Percentiles rank a stretch among this genome's conserved stretches.
phyloP scores from a whole-genome alignment of 1,140 invertebrate genomes.

The Myzus persicae region DNA sequence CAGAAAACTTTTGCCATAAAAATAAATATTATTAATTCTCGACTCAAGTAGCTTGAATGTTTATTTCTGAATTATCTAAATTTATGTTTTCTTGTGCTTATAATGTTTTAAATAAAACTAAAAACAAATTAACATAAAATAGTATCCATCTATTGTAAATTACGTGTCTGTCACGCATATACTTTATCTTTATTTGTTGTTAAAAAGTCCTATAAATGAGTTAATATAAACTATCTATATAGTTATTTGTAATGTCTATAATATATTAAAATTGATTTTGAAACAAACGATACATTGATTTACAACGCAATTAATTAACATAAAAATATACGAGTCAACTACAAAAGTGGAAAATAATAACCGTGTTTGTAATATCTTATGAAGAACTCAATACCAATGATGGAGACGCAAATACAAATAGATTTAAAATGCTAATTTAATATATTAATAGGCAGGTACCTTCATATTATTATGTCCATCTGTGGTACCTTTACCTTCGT shows the following conservation, averaged over 20 bases:
- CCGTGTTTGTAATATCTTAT: not conserved
- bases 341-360: not conserved
- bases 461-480: not conserved
- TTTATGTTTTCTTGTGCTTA: not conserved
- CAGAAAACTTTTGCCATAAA: not conserved
- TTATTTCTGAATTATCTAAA: not conserved
- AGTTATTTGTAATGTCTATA: not conserved
- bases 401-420: not conserved
- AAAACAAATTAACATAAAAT: conserved; percentile 1
- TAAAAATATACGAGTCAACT: not conserved
- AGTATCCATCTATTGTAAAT: not conserved
- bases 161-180: not conserved
- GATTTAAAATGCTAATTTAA: not conserved
- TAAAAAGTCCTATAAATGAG: not conserved
- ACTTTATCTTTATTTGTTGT: not conserved
- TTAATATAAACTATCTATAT: not conserved
- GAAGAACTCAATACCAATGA: not conserved
- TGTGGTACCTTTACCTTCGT: not conserved
- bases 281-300: not conserved
- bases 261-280: conserved; percentile 4
- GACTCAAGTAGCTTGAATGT: not conserved
- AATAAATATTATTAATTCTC: not conserved
- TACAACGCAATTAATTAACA: too few species aligned
- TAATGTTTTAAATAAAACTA: not conserved
- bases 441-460: not conserved